phyloP scores from a whole-genome alignment of 2,113 vertebrate species.

The rabbit (Oryctolagus cuniculus) region mOryCun1.1 NC_091453.1:91412501-91413000 shows the following conservation, averaged over 20 bases:
- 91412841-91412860: conserved; percentile 1
- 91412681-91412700: too few species aligned
- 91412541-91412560: too few species aligned
- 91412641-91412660: too few species aligned
- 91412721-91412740: background rate
- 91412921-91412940: background rate
- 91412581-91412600: too few species aligned
- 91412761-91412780: background rate
- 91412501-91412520: too few species aligned
- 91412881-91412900: background rate
- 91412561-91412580: too few species aligned
- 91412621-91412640: too few species aligned
- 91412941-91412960: background rate
- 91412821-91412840: conserved; percentile 10
- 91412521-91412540: too few species aligned
- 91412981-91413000: background rate
- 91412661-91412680: too few species aligned
- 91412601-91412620: too few species aligned
- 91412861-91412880: background rate
- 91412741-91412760: background rate
- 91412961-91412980: background rate
- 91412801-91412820: background rate
- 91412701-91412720: too few species aligned
- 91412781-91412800: background rate
- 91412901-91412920: too few species aligned